phyloP scores from a whole-genome alignment of 2,888 invertebrate genomes.

The Scrobipalpa costella region DNA sequence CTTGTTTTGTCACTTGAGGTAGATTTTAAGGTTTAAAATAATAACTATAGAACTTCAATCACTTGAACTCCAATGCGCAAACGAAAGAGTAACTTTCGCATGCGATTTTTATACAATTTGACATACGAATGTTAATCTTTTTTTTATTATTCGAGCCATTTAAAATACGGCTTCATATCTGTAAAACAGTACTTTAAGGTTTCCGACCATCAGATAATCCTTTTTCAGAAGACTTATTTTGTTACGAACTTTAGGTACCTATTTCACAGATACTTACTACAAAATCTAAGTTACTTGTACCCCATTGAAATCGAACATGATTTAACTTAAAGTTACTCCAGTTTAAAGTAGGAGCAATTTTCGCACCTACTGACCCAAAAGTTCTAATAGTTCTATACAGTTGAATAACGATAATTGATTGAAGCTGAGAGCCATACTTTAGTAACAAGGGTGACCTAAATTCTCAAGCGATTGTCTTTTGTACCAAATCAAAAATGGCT shows the following conservation, averaged over 20 bases:
- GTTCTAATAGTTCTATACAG: slow-evolving; percentile 29
- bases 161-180: too few species aligned
- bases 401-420: slow-evolving; percentile 48
- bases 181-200: too few species aligned
- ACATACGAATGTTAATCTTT: too few species aligned
- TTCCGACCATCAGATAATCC: too few species aligned
- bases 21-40: too few species aligned
- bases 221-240: too few species aligned
- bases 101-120: too few species aligned
- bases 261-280: neutral
- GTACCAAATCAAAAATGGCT: slow-evolving; percentile 38
- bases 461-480: slow-evolving; percentile 46
- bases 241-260: neutral
- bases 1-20: too few species aligned
- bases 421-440: slow-evolving; percentile 35
- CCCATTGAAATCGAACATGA: neutral
- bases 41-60: too few species aligned
- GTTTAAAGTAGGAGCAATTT: slow-evolving; percentile 19
- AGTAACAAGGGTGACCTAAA: slow-evolving; percentile 41
- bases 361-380: slow-evolving; percentile 28
- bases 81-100: too few species aligned
- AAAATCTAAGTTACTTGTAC: neutral
- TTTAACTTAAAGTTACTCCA: neutral
- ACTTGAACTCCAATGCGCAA: too few species aligned
- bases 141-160: too few species aligned